A percentile compares a stretch with the other conserved stretches of the same genome.
Conservation (phyloP, 2,797 vertebrate species). For the Macroramphosus scolopax region DNA sequence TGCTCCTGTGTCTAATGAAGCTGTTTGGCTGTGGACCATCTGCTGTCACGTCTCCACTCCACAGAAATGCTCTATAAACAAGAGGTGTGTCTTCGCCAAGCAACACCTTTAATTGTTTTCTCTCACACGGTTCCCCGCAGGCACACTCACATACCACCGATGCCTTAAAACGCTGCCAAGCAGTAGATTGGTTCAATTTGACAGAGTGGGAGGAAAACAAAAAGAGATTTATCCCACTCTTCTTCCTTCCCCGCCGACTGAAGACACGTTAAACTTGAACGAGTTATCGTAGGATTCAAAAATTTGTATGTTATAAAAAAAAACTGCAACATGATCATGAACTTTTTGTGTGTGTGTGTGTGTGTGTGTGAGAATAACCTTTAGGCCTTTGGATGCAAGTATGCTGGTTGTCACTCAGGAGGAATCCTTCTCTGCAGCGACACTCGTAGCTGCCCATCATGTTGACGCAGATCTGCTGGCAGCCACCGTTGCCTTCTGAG, state of each 20-base stretch:
- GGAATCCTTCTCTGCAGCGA: conserved; percentile 95
- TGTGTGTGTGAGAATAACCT: conserved; percentile 74
- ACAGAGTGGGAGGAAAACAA: conserved; percentile 52
- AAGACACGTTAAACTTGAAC: conserved; percentile 42
- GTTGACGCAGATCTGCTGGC: conserved; percentile 97
- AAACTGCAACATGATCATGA: too few species aligned
- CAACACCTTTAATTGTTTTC: conserved; percentile 74
- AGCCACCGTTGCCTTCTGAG: conserved; percentile 92
- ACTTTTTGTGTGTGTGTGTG: conserved; percentile 1
- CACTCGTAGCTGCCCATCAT: conserved; percentile 99
- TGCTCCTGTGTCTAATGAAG: too few species aligned
- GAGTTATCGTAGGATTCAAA: conserved; percentile 21
- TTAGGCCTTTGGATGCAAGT: conserved; percentile 98
- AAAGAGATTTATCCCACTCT: conserved; percentile 48
- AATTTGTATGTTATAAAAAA: conserved; percentile 9
- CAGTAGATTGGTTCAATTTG: conserved; percentile 65
- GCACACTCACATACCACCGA: conserved; percentile 51
- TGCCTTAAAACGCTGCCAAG: conserved; percentile 63
- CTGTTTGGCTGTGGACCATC: conserved; percentile 25
- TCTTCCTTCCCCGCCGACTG: conserved; percentile 29
- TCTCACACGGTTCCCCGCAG: conserved; percentile 51
- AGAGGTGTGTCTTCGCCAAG: conserved; percentile 63
- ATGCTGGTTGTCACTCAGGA: conserved; percentile 98
- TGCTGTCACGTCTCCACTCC: conserved; percentile 60
- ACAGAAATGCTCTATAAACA: conserved; percentile 71